A percentile compares a stretch with the other conserved stretches of the same genome.
These are phyloP conservation scores for Gnatocerus cornutus DNA, from an alignment of 2,888 invertebrate genomes.

Conservation along the genomic window DNA sequence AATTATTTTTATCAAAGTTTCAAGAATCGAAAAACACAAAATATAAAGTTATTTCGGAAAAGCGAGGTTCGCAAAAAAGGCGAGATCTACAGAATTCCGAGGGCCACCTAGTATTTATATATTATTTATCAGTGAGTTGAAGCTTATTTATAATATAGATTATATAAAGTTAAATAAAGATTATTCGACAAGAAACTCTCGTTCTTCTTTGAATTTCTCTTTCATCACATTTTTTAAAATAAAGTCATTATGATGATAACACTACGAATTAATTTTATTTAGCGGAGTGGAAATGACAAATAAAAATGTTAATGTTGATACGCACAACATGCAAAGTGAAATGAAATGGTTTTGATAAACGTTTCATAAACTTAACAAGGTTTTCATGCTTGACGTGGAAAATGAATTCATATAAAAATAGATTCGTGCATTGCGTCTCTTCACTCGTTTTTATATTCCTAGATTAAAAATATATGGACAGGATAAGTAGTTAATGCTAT, in stretches of 20 bases:
- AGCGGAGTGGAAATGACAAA: slow-evolving; percentile 29
- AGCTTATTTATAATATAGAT: slow-evolving; percentile 51
- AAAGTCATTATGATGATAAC: slow-evolving; percentile 4
- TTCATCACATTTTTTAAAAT: too few species aligned
- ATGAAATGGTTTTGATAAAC: slow-evolving; percentile 21
- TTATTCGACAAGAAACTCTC: slow-evolving; percentile 42
- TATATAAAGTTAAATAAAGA: slow-evolving; percentile 52
- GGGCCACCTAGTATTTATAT: too few species aligned
- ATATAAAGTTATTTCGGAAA: too few species aligned
- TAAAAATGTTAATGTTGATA: slow-evolving; percentile 41
- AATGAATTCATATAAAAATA: slow-evolving; percentile 21
- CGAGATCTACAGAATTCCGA: too few species aligned
- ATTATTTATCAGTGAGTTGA: slow-evolving; percentile 51
- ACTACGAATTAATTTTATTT: slow-evolving; percentile 33
- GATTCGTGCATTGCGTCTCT: slow-evolving; percentile 6
- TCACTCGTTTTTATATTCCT: slow-evolving; percentile 23
- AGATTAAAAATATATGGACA: slow-evolving; percentile 16
- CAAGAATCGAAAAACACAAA: too few species aligned
- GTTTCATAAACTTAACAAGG: slow-evolving; percentile 32
- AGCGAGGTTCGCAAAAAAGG: too few species aligned
- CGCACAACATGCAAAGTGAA: slow-evolving; percentile 31
- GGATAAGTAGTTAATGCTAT: slow-evolving; percentile 14
- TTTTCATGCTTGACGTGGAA: slow-evolving; percentile 29
- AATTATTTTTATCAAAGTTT: too few species aligned
- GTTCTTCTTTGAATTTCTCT: too few species aligned